A percentile compares a stretch with the other conserved stretches of the same genome.
These are phyloP conservation scores for Odontomyia ornata DNA, from an alignment of 2,888 invertebrate genomes.

Conservation along the genomic window DNA sequence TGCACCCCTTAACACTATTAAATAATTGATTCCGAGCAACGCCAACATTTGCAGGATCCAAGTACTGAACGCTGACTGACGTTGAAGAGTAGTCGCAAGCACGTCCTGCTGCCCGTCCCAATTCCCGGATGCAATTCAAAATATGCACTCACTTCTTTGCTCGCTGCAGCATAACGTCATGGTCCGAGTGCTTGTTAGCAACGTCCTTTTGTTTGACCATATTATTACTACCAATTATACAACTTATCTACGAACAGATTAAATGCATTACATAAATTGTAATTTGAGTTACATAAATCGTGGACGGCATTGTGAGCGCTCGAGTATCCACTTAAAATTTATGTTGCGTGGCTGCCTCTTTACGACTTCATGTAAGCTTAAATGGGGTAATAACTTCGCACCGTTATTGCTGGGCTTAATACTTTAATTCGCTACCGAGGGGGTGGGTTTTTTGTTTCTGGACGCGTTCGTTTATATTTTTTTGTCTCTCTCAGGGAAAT, in stretches of 20 bases:
- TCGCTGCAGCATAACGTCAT: too few species aligned
- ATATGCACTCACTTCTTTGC: not conserved
- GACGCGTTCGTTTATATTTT: not conserved
- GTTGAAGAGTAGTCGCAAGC: not conserved
- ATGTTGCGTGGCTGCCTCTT: constrained; percentile 30
- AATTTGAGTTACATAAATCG: constrained; percentile 29
- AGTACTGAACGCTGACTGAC: not conserved
- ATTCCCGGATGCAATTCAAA: not conserved
- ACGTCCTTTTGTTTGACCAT: not conserved
- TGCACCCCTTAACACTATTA: constrained; percentile 42
- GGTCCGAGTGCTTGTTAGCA: constrained; percentile 17
- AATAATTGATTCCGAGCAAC: constrained; percentile 31
- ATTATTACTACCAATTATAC: constrained; percentile 24
- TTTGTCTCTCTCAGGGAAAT: not conserved
- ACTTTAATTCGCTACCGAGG: constrained; percentile 18
- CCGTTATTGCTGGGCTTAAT: constrained; percentile 36
- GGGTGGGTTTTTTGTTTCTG: constrained; percentile 24
- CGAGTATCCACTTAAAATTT: constrained; percentile 37
- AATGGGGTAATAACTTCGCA: constrained; percentile 36
- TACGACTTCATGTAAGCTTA: constrained; percentile 30
- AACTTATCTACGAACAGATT: constrained; percentile 7
- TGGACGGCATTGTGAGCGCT: constrained; percentile 4
- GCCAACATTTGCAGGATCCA: not conserved
- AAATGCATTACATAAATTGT: constrained; percentile 33
- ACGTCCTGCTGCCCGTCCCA: not conserved